Evolutionary conservation across 2,113 vertebrate genomes (phyloP).

Genomic region (Xyliphius kryptos): DNA sequence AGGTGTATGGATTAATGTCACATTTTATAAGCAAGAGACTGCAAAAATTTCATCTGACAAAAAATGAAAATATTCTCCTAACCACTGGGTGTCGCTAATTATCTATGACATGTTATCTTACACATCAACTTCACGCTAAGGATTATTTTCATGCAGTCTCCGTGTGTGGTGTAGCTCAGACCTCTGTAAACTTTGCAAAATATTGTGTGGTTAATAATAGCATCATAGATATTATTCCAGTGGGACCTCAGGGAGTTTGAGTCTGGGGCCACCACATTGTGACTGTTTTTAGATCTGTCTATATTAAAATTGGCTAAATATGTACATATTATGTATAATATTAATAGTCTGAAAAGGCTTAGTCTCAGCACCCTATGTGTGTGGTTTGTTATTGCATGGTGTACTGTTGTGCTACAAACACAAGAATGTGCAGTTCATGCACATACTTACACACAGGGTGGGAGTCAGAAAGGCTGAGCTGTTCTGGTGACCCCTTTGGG

Average conservation of each 20-base stretch:
- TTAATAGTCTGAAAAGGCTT: not conserved
- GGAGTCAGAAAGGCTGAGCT: slow-evolving; percentile 44
- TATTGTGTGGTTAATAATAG: not conserved
- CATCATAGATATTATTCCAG: slow-evolving; percentile 10
- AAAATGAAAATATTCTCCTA: no score
- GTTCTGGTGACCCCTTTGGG: slow-evolving; percentile 48
- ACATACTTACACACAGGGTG: not conserved
- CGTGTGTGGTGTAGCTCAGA: not conserved
- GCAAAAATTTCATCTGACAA: no score
- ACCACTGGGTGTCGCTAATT: no score
- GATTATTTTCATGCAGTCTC: no score
- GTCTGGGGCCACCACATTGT: not conserved
- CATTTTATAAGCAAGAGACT: no score
- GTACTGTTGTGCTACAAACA: not conserved
- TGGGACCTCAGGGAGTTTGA: not conserved
- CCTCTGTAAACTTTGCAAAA: not conserved
- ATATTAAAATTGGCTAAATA: not conserved
- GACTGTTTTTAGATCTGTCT: not conserved
- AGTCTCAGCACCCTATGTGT: not conserved
- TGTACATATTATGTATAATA: not conserved
- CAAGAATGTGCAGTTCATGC: not conserved
- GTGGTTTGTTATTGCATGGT: slow-evolving; percentile 2
- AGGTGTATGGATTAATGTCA: no score
- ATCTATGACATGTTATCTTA: no score
- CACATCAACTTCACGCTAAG: no score